Evolutionary conservation across 2,797 vertebrate species (phyloP).

Genomic region (Hemibagrus guttatus): DNA sequence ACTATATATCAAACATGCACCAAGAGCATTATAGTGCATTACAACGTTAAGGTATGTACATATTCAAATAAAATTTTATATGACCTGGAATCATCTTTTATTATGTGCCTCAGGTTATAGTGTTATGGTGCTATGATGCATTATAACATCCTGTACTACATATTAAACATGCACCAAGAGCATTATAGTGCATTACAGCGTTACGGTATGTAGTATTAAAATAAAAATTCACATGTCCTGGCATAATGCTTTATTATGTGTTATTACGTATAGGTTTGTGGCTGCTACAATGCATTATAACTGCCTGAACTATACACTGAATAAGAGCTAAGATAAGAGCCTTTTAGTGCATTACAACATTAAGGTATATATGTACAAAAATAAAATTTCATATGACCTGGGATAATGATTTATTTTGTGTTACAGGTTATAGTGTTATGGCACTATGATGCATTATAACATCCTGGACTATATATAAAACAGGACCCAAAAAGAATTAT

Average conservation of each 20-base stretch:
- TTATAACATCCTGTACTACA: not conserved
- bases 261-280: not conserved
- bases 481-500: not conserved
- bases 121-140: not conserved
- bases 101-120: not conserved
- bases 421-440: not conserved
- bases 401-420: no score
- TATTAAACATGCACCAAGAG: not conserved
- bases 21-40: no score
- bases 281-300: not conserved
- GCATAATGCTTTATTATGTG: no score
- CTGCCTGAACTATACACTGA: not conserved
- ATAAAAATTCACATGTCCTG: not conserved
- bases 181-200: not conserved
- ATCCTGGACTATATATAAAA: not conserved
- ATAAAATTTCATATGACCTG: not conserved
- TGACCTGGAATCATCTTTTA: not conserved
- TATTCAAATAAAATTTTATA: no score
- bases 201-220: not conserved
- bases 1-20: no score
- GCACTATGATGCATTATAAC: not conserved
- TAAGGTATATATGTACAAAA: no score
- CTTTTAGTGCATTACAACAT: not conserved
- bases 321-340: not conserved
- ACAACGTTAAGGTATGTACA: no score